Base-by-base conservation (phyloP, 2,113 vertebrate species). In the Peromyscus polionotus region DNA sequence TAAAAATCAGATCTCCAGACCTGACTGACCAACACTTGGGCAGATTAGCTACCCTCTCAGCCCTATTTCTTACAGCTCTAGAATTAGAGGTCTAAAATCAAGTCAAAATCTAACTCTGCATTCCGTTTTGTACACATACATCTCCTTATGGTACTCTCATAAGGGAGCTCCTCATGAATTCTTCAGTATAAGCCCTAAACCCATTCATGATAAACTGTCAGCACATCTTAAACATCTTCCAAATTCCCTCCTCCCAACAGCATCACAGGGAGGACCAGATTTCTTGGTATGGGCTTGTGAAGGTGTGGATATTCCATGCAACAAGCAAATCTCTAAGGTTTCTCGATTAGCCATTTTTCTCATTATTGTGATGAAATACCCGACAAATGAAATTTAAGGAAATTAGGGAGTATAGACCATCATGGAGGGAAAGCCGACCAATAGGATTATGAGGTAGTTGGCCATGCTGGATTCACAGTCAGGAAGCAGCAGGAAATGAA, bases 141-240 rank as follows among this genome's bases (percentile, higher is more conserved):
- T 39, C 20, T 42, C 7, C 11, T 51, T 9, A 0, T n/a, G 72
- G 0, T 48, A 8, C 28, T 20, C 12, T 54, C 5, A 11, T 0
- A 6, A 31, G 11, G 8, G 24, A 85, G 24, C 1, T 39, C 8
- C 24, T 31, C 36, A 19, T 20, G 22, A 5, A 2, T 5, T 79
- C 36, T 70, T 42, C 17, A 59, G 11, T 13, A 22, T 26, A 36
- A 31, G 7, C 13, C 4, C 19, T 39, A 28, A 24, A 12, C 6
- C 6, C 8, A 5, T 63, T 86, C 13, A 45, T 33, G 10, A 19
- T 22, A 42, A 76, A 22, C 4, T 13, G 0, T 22, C 51, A 28
- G 4, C 1, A 48, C 68, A 24, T 67, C 10, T 3, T 51, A 6
- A 48, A 51, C 4, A 17, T 20, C 22, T 63, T 31, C 7, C 65